Evolutionary conservation across 2,888 invertebrate genomes (phyloP), one percentile per base, ranked within the genome.

Genomic region (Tenodera sinensis): DNA sequence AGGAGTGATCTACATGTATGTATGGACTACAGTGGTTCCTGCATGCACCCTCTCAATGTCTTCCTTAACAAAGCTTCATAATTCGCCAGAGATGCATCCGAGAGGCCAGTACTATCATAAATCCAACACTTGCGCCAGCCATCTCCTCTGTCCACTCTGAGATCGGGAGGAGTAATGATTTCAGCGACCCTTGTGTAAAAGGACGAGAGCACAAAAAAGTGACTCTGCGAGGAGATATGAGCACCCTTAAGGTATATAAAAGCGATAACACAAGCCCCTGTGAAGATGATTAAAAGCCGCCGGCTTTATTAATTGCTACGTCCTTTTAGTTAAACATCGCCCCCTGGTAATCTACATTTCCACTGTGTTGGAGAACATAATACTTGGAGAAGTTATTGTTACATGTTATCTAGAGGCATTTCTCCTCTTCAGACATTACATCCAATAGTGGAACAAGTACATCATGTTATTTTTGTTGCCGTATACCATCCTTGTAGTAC

Each of bases 311-410:
- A 87, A 87, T 87, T 87, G 87, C 87, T 87, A 30, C 82, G 82
- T 81, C 87, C 82, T 86, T 86, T 86, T 86, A 71, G 86, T 30
- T 86, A 71, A 54, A 25, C 86, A 15, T 82, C 30, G 15, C 83
- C 30, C 14, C 82, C 71, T 27, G 28, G 28, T 87, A 87, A 87
- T 87, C 87, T 87, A n/a, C 87, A 87, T 87, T 87, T 87, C 87
- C 87, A 87, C 87, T 87, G 87, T 87, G 87, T 87, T 87, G 71
- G 87, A 87, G 83, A 87, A 87, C 87, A 87, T 87, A 87, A 87
- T 87, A 87, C 87, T 87, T 82, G 87, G 87, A 87, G 87, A 87
- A 87, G 83, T 87, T 83, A 87, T 83, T 87, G 87, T 87, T 87
- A 82, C 27, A 87, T 87, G 87, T 87, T 87, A 87, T 87, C 87